These are phyloP conservation scores for Mimachlamys varia DNA, from an alignment of 2,888 invertebrate species.

Conservation along the genomic window DNA sequence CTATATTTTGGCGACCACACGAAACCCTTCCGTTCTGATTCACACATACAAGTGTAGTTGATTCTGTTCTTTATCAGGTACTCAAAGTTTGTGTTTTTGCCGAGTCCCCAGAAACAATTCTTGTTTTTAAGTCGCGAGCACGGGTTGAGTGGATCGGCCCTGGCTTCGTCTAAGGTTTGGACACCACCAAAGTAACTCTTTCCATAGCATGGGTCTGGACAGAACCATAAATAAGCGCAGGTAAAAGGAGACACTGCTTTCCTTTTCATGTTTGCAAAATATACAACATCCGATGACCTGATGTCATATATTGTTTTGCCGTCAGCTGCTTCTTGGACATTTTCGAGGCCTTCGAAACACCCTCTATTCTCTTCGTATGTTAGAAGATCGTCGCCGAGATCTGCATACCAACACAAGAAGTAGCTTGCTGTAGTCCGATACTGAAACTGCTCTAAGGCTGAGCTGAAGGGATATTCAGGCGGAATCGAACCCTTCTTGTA, in stretches of 20 bases:
- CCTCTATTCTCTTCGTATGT: conserved; percentile 47
- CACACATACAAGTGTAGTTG: conserved; percentile 72
- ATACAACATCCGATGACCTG: neutral
- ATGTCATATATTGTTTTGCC: conserved; percentile 43
- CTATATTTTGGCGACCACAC: conserved; percentile 65
- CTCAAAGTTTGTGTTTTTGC: conserved; percentile 66
- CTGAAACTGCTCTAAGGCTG: conserved; percentile 62
- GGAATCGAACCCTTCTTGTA: neutral
- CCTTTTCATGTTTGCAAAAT: conserved; percentile 38
- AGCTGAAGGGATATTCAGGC: conserved; percentile 54
- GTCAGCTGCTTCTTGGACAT: conserved; percentile 51
- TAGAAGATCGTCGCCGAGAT: conserved; percentile 57
- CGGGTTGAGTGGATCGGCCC: conserved; percentile 63
- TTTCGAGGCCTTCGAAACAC: conserved; percentile 60
- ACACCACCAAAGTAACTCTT: conserved; percentile 59
- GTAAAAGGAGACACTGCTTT: conserved; percentile 53
- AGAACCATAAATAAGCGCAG: conserved; percentile 74
- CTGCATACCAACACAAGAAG: conserved; percentile 75
- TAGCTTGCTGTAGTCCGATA: conserved; percentile 70
- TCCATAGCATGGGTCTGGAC: conserved; percentile 75
- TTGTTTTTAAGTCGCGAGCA: conserved; percentile 59
- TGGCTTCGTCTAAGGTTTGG: neutral
- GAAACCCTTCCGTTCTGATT: conserved; percentile 60
- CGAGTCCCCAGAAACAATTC: conserved; percentile 54
- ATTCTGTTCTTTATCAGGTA: conserved; percentile 70